Evolutionary conservation across 2,888 invertebrate genomes (phyloP).

Genomic region (Tetragonisca angustula): DNA sequence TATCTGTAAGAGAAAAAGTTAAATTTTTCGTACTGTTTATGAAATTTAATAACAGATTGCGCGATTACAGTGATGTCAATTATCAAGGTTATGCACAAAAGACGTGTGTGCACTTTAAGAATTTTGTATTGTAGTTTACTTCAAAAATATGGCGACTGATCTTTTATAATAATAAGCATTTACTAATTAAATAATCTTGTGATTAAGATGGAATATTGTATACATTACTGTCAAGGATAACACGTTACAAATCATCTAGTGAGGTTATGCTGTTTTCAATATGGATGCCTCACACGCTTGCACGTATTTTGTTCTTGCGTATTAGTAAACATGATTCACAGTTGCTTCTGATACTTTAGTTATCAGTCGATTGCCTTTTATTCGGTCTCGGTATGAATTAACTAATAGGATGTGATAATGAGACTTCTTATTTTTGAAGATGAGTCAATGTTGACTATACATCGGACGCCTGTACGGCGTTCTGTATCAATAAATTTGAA

Average conservation of each 20-base stretch:
- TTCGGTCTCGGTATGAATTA: constrained; percentile 30
- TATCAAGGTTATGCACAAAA: constrained; percentile 39
- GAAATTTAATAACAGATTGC: constrained; percentile 24
- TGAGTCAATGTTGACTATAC: neutral
- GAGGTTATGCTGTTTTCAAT: constrained; percentile 58
- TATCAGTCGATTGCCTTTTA: constrained; percentile 13
- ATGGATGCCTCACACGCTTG: constrained; percentile 37
- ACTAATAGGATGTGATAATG: constrained; percentile 26
- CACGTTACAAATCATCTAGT: constrained; percentile 27
- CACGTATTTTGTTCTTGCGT: constrained; percentile 23
- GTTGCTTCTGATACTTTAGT: constrained; percentile 23
- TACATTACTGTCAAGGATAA: constrained; percentile 17
- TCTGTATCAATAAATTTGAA: constrained; percentile 57
- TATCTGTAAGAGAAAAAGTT: neutral
- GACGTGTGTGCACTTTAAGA: neutral
- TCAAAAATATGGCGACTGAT: neutral
- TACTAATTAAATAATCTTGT: neutral
- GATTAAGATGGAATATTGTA: constrained; percentile 2
- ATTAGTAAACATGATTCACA: constrained; percentile 47
- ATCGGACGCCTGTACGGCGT: constrained; percentile 16
- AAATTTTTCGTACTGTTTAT: constrained; percentile 28
- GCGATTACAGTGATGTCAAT: constrained; percentile 27
- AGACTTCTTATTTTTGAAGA: constrained; percentile 22
- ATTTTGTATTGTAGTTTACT: neutral
- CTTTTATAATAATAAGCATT: neutral